Percentiles rank a stretch among this genome's conserved stretches.
Conservation (phyloP, 2,888 invertebrate species). For the Rhynchonema sp. region DNA sequence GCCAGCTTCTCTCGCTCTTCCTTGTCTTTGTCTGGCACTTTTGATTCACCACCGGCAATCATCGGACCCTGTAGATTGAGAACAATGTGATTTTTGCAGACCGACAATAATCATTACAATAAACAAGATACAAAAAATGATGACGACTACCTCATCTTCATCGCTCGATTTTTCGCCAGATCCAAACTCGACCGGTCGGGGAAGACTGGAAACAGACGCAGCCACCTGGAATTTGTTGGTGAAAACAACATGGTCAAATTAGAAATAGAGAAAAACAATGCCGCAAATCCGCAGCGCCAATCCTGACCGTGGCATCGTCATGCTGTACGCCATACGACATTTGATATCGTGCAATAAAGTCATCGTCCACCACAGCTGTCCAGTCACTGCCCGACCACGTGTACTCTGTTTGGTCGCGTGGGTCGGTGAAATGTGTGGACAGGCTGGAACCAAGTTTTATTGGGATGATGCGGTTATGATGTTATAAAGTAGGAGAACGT, state of each 20-base stretch:
- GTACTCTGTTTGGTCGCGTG: slow-evolving; percentile 48
- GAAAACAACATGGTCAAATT: no score
- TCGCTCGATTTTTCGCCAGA: background rate
- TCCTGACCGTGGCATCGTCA: slow-evolving; percentile 7
- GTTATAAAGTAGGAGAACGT: no score
- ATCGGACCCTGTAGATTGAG: no score
- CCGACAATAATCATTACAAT: no score
- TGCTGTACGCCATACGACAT: slow-evolving; percentile 50
- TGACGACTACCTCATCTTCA: background rate
- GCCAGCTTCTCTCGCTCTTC: slow-evolving; percentile 10
- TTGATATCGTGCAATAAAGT: slow-evolving; percentile 86
- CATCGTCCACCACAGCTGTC: slow-evolving; percentile 83
- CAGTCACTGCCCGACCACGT: slow-evolving; percentile 84
- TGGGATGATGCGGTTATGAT: no score
- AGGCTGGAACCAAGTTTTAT: no score
- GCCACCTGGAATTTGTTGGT: background rate
- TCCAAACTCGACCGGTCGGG: background rate
- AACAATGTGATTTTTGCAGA: no score
- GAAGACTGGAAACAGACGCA: background rate
- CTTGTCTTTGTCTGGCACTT: no score
- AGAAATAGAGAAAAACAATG: no score
- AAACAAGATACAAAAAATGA: no score
- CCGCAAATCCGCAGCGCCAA: background rate
- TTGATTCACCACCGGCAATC: no score
- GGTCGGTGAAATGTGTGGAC: background rate